Percentiles rank a stretch among this genome's conserved stretches.
Conservation (phyloP, 2,888 invertebrate species). For the Acleris holmiana region DNA sequence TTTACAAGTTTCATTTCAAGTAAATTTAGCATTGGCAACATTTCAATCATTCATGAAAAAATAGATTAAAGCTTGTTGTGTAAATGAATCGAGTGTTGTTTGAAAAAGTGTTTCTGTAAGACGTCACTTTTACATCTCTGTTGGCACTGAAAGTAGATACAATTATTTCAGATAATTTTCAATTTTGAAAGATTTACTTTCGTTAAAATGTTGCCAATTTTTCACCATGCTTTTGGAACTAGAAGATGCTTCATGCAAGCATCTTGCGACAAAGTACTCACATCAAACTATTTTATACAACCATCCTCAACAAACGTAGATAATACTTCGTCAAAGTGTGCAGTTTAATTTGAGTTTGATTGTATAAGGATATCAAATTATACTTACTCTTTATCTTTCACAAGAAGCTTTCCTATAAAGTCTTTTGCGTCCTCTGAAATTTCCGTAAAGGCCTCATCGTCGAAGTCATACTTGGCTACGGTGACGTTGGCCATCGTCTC, state of each 20-base stretch:
- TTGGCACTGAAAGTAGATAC: slow-evolving; percentile 2
- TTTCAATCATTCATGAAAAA: slow-evolving; percentile 31
- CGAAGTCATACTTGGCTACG: slow-evolving; percentile 98
- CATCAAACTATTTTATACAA: slow-evolving; percentile 14
- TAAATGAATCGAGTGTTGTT: slow-evolving; percentile 15
- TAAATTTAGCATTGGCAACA: slow-evolving; percentile 35
- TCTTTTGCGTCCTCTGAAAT: slow-evolving; percentile 98
- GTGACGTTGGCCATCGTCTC: slow-evolving; percentile 99
- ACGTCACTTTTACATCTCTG: slow-evolving; percentile 19
- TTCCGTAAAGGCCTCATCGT: slow-evolving; percentile 97
- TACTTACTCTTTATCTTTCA: slow-evolving; percentile 96
- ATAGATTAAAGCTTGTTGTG: background rate
- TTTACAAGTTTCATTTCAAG: slow-evolving; percentile 23
- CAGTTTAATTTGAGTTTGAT: slow-evolving; percentile 9
- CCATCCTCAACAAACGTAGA: slow-evolving; percentile 7
- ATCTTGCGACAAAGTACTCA: slow-evolving; percentile 14
- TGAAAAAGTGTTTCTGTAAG: slow-evolving; percentile 15
- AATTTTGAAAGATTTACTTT: slow-evolving; percentile 6
- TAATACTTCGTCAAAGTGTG: background rate
- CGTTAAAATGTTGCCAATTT: slow-evolving; percentile 3
- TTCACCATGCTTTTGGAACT: slow-evolving; percentile 22
- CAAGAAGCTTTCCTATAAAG: slow-evolving; percentile 95
- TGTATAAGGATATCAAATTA: slow-evolving; percentile 13
- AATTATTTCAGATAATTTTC: background rate
- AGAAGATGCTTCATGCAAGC: slow-evolving; percentile 26